Percentiles rank a stretch among this genome's conserved stretches.
These are phyloP conservation scores for Marronus borbonicus DNA, from an alignment of 2,888 invertebrate genomes.

Conservation along the genomic window DNA sequence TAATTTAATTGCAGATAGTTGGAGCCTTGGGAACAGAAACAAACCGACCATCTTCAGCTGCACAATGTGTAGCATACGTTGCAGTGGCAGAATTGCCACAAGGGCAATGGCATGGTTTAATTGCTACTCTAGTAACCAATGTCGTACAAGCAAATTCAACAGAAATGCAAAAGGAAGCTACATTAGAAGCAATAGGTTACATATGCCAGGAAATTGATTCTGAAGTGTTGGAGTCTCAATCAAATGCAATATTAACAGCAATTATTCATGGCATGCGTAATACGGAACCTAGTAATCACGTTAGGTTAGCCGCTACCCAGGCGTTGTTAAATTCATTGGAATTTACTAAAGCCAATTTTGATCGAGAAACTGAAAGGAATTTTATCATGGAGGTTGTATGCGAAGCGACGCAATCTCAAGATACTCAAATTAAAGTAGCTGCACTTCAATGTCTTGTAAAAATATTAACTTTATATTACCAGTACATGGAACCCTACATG, in stretches of 20 bases:
- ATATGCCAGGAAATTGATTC: constrained; percentile 99
- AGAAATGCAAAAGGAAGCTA: constrained; percentile 96
- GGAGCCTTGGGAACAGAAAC: constrained; percentile 96
- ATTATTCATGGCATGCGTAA: constrained; percentile 99
- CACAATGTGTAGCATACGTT: constrained; percentile 99
- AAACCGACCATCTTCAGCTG: constrained; percentile 95
- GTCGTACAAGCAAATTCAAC: constrained; percentile 89
- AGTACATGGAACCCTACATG: constrained; percentile 99
- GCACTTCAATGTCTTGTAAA: constrained; percentile 98
- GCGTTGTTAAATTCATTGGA: constrained; percentile 97
- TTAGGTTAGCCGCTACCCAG: constrained; percentile 95
- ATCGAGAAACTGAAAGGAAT: constrained; percentile 96
- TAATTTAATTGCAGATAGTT: constrained; percentile 79
- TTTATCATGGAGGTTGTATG: constrained; percentile 99
- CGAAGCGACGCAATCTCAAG: constrained; percentile 95
- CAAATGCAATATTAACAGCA: constrained; percentile 97
- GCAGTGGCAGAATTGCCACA: constrained; percentile 96
- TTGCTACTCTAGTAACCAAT: constrained; percentile 89
- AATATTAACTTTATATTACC: constrained; percentile 98
- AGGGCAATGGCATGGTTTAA: constrained; percentile 93
- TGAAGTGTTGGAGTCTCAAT: constrained; percentile 91
- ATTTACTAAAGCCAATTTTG: constrained; percentile 98
- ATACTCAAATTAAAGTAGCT: constrained; percentile 94
- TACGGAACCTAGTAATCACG: constrained; percentile 93
- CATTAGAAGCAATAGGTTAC: constrained; percentile 98